Percentiles rank a stretch among this genome's conserved stretches.
These are phyloP conservation scores for Apogon talboti DNA, from an alignment of 2,797 vertebrate species.

Conservation along the genomic window DNA sequence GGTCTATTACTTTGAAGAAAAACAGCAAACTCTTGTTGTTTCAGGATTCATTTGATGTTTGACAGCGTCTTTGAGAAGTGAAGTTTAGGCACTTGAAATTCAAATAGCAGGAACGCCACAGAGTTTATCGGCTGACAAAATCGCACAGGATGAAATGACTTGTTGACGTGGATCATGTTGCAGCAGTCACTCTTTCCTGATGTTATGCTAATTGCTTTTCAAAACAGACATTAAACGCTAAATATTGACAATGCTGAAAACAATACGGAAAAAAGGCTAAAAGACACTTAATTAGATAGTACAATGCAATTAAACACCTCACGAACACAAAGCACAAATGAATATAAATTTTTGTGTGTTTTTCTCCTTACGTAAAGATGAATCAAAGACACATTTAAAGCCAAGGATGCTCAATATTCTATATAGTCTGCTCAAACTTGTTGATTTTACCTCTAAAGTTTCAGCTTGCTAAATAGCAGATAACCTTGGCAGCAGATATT, in stretches of 20 bases:
- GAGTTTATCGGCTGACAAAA: slow-evolving; percentile 22
- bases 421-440: slow-evolving; percentile 16
- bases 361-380: neutral
- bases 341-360: slow-evolving; percentile 1
- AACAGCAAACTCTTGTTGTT: slow-evolving; percentile 6
- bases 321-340: neutral
- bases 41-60: neutral
- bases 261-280: slow-evolving; percentile 10
- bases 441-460: slow-evolving; percentile 19
- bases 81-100: slow-evolving; percentile 25
- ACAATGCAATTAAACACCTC: neutral
- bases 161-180: slow-evolving; percentile 1
- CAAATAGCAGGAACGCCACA: slow-evolving; percentile 4
- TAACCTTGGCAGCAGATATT: slow-evolving; percentile 59
- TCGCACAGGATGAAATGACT: slow-evolving; percentile 14
- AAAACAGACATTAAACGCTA: neutral
- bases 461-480: slow-evolving; percentile 25
- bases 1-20: neutral
- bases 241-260: slow-evolving; percentile 9
- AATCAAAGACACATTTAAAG: slow-evolving; percentile 25
- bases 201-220: slow-evolving; percentile 10
- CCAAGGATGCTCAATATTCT: slow-evolving; percentile 41
- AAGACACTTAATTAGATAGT: neutral
- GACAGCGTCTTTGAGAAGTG: slow-evolving; percentile 20
- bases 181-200: neutral